Percentiles rank a stretch among this genome's conserved stretches.
phyloP scores from a whole-genome alignment of 1,140 invertebrate species.

The Scaptodrosophila lebanonensis region DNA sequence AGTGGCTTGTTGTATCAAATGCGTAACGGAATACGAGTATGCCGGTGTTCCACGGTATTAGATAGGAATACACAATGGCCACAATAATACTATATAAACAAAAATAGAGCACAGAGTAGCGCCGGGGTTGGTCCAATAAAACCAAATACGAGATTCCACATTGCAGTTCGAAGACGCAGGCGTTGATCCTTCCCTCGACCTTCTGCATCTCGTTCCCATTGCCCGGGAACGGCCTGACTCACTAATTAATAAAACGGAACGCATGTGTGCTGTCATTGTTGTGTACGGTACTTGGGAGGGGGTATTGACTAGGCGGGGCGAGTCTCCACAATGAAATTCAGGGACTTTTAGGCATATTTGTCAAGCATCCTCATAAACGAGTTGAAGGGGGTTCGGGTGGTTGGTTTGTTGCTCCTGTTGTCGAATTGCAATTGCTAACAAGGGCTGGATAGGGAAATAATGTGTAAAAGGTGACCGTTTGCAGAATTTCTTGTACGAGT shows the following conservation, averaged over 20 bases:
- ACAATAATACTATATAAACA: conserved; percentile 8
- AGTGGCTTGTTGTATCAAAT: conserved; percentile 5
- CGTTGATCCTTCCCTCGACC: conserved; percentile 4
- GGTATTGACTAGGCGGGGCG: conserved; percentile 2
- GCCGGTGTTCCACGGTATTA: background rate
- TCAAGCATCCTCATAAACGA: conserved; percentile 27
- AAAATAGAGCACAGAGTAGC: background rate
- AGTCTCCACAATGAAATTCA: conserved; percentile 44
- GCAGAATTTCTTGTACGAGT: no score
- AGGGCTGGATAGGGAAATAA: no score
- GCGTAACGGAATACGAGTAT: no score
- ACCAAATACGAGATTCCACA: conserved; percentile 63
- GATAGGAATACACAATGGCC: conserved; percentile 3
- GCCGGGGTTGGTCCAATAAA: no score
- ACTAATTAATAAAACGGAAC: conserved; percentile 61
- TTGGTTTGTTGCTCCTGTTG: conserved; percentile 9
- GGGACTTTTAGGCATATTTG: conserved; percentile 72
- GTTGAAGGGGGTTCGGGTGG: background rate
- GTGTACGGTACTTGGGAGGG: background rate
- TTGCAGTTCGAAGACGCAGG: conserved; percentile 58
- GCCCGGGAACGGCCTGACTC: conserved; percentile 9
- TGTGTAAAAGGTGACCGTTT: no score
- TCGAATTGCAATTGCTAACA: conserved; percentile 69
- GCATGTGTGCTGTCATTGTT: conserved; percentile 34
- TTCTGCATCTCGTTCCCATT: background rate